A percentile compares a stretch with the other conserved stretches of the same genome.
Evolutionary conservation across 2,113 vertebrate species (phyloP).

Genomic region (Arothron firmamentum): DNA sequence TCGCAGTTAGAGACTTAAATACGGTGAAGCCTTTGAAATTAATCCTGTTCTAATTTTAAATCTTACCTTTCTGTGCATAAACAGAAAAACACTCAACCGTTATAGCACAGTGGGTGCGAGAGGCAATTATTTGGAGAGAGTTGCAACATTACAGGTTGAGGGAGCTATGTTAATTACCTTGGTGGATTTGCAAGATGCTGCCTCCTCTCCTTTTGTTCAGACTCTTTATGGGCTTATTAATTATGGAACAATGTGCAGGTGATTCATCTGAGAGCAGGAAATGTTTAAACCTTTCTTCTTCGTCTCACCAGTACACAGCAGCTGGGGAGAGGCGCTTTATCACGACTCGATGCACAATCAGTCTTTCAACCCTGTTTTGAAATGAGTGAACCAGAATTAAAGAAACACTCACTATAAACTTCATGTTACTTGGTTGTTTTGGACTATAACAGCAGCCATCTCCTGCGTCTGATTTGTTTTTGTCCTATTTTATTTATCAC

Average conservation of each 20-base stretch:
- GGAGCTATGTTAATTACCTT: constrained; percentile 75
- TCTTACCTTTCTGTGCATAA: constrained; percentile 59
- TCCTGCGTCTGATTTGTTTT: too few relatives aligned
- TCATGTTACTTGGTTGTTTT: too few relatives aligned
- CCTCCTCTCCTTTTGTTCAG: constrained; percentile 63
- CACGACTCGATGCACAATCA: constrained; percentile 10
- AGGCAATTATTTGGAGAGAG: constrained; percentile 71
- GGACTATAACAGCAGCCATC: too few relatives aligned
- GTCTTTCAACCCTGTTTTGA: background rate
- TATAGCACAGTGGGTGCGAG: constrained; percentile 43
- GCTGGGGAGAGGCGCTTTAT: constrained; percentile 34
- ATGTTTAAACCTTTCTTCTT: constrained; percentile 56
- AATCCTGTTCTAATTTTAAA: constrained; percentile 63
- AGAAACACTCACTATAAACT: too few relatives aligned
- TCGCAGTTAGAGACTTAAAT: constrained; percentile 18
- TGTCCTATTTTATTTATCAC: too few relatives aligned
- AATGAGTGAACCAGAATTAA: background rate
- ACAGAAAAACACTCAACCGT: constrained; percentile 52
- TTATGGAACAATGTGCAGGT: constrained; percentile 76
- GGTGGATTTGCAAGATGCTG: constrained; percentile 59
- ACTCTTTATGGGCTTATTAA: constrained; percentile 74
- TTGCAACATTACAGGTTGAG: constrained; percentile 61
- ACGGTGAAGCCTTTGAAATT: constrained; percentile 54
- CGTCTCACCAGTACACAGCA: constrained; percentile 27
- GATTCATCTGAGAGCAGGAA: constrained; percentile 61